phyloP scores from a whole-genome alignment of 1,140 invertebrate genomes.

The Riptortus pedestris region DNA sequence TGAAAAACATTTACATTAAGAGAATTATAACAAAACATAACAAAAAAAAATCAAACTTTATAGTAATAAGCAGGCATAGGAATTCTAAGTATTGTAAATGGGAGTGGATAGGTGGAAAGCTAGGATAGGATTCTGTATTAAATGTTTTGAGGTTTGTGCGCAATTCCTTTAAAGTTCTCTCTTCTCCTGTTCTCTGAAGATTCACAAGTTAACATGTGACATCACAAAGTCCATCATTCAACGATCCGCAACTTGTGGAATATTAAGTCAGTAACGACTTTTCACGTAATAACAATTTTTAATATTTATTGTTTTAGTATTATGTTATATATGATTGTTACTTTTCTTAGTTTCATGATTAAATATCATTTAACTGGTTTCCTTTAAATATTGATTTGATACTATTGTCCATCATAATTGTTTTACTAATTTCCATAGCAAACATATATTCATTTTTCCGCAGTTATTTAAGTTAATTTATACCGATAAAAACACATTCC shows the following conservation, averaged over 20 bases:
- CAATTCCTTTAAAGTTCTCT: slow-evolving; percentile 11
- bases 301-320: slow-evolving; percentile 8
- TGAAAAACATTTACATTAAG: slow-evolving; percentile 1
- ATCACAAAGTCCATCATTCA: background rate
- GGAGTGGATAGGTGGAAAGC: background rate
- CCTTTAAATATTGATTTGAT: no score
- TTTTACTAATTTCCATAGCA: no score
- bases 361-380: no score
- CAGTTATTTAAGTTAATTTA: no score
- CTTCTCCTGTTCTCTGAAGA: background rate
- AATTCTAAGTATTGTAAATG: background rate
- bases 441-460: no score
- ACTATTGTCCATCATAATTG: no score
- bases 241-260: background rate
- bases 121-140: slow-evolving; percentile 10
- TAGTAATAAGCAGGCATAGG: background rate
- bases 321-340: no score
- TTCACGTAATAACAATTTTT: slow-evolving; percentile 3
- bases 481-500: no score
- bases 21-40: background rate
- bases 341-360: no score
- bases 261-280: slow-evolving; percentile 15
- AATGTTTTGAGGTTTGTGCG: slow-evolving; percentile 12
- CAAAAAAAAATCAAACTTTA: slow-evolving; percentile 1
- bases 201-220: background rate